Evolutionary conservation across 2,888 invertebrate species (phyloP).

Genomic region (Melangyna quadrimaculata): DNA sequence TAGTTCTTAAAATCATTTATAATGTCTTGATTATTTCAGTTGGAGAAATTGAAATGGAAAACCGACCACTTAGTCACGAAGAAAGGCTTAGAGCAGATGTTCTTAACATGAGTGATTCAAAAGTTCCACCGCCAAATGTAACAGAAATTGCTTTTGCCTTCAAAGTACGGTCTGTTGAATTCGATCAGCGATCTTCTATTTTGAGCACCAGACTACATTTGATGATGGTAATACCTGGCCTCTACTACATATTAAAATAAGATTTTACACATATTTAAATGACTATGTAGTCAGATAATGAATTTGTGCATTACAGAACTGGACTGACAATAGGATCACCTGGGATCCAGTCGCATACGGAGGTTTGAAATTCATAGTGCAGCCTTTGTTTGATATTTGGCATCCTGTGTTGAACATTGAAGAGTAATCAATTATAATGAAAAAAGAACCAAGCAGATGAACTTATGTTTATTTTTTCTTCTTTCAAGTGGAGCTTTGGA

Average conservation of each 20-base stretch:
- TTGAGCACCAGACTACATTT: slow-evolving; percentile 79
- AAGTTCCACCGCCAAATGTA: slow-evolving; percentile 74
- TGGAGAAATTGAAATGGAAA: slow-evolving; percentile 75
- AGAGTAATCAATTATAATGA: slow-evolving; percentile 35
- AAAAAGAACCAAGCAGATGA: background rate
- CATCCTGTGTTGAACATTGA: slow-evolving; percentile 72
- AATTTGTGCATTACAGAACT: slow-evolving; percentile 81
- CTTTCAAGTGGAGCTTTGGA: slow-evolving; percentile 74
- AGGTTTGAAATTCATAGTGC: slow-evolving; percentile 78
- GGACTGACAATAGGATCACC: slow-evolving; percentile 84
- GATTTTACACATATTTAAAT: too few relatives aligned
- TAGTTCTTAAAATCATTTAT: too few relatives aligned
- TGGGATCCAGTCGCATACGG: slow-evolving; percentile 85
- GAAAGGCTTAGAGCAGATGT: slow-evolving; percentile 83
- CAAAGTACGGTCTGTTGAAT: slow-evolving; percentile 76
- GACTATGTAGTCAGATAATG: background rate
- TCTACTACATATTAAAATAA: background rate
- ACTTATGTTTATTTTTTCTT: background rate
- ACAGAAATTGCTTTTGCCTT: slow-evolving; percentile 76
- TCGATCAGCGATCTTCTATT: slow-evolving; percentile 75
- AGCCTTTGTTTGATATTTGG: slow-evolving; percentile 75
- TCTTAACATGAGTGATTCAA: slow-evolving; percentile 82
- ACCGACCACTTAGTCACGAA: slow-evolving; percentile 79
- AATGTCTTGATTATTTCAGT: slow-evolving; percentile 68
- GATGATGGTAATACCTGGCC: slow-evolving; percentile 77